Evolutionary conservation across 2,113 vertebrate genomes (phyloP), one percentile per base, ranked within the genome.

Genomic region (Caranx ignobilis): DNA sequence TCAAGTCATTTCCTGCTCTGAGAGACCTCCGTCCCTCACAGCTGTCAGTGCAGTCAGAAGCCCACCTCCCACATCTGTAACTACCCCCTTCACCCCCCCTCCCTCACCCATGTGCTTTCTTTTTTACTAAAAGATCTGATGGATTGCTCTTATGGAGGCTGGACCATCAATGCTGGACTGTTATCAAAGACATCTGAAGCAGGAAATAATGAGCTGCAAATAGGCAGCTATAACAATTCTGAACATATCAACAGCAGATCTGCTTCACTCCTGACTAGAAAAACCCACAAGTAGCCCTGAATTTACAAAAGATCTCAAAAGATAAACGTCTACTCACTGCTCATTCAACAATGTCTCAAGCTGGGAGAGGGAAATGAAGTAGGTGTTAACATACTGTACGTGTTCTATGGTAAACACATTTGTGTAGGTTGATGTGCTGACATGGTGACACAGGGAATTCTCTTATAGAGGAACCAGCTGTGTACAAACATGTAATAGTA

Each of bases 1-100:
- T 95, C 94, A 94, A 88, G 85, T 93, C 91, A 95, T 93, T 95
- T 96, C 95, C 95, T 95, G 94, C 91, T 88, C 84, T 86, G 90
- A 90, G 89, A 93, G 87, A 91, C 90, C 91, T 90, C 90, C 26
- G 88, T 93, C 93, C 94, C 94, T 94, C 92, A 91, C 93, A 95
- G 94, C 94, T 95, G 95, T 92, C 90, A 89, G 91, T 89, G 87
- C 89, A 90, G 93, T 95, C 91, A 91, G 89, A 90, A 91, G 70
- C 72, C 89, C 85, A 91, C 86, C 85, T 92, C 88, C 89, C 87
- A 89, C 94, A 92, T 91, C 87, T 91, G 87, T 34, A 82, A 50
- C 71, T 74, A 69, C 57, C 83, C 39, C n/a, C 12, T 15, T 26
- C 26, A 26, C 35, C 26, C 62, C 16, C 56, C 4, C 37, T 15